phyloP scores from a whole-genome alignment of 2,797 vertebrate species.

The Gymnocypris eckloni region DNA sequence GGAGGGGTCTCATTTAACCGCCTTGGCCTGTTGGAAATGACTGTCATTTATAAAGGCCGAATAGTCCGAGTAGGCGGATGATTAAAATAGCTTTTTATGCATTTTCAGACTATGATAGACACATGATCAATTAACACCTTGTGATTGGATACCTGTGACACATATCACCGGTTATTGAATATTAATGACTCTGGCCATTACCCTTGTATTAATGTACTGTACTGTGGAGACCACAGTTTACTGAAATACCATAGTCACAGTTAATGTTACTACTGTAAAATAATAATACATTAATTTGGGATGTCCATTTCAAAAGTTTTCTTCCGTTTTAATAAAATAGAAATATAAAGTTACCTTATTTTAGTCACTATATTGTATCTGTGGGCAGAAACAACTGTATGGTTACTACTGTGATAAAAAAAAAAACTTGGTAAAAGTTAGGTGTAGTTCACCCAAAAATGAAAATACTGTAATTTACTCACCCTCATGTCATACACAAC shows the following conservation, averaged over 20 bases:
- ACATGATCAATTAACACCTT: conserved; percentile 32
- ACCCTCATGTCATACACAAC: background rate
- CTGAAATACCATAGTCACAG: background rate
- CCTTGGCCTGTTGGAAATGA: conserved; percentile 68
- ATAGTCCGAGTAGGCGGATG: conserved; percentile 58
- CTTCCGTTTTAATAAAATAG: background rate
- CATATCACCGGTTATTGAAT: conserved; percentile 4
- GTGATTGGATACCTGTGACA: conserved; percentile 28
- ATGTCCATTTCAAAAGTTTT: background rate
- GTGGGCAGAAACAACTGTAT: background rate
- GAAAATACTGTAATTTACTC: background rate
- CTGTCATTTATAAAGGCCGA: conserved; percentile 62
- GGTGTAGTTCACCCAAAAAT: background rate
- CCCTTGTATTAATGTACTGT: background rate
- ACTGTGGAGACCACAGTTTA: background rate
- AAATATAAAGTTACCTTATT: background rate
- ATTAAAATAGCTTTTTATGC: conserved; percentile 62
- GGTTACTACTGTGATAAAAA: background rate
- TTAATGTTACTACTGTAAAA: background rate
- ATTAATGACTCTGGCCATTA: background rate
- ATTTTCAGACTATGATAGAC: background rate
- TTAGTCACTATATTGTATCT: background rate
- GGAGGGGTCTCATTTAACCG: conserved; percentile 51
- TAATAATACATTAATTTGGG: background rate
- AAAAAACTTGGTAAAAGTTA: background rate